Evolutionary conservation across 1,140 invertebrate species (phyloP).

Genomic region (Eufriesea mexicana): DNA sequence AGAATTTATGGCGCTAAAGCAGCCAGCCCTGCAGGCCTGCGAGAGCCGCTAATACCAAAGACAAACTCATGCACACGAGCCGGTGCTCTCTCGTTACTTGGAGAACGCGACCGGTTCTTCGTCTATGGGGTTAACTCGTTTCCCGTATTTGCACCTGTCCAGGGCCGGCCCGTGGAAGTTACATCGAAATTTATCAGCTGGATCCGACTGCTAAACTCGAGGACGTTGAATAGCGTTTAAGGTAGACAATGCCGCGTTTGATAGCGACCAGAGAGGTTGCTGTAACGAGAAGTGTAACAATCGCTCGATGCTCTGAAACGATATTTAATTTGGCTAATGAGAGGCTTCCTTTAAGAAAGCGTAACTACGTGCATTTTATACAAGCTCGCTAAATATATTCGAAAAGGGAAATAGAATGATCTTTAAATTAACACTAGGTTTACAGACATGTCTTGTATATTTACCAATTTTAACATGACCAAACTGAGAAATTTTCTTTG

Average conservation of each 20-base stretch:
- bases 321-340: too few relatives aligned
- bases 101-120: slow-evolving; percentile 55
- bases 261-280: too few relatives aligned
- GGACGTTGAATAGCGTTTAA: slow-evolving; percentile 32
- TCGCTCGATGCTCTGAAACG: not conserved
- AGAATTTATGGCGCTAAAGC: slow-evolving; percentile 75
- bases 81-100: slow-evolving; percentile 32
- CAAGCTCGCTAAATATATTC: too few relatives aligned
- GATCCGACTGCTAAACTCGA: slow-evolving; percentile 47
- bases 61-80: slow-evolving; percentile 71
- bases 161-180: not conserved
- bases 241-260: slow-evolving; percentile 11
- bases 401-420: too few relatives aligned
- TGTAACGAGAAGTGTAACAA: too few relatives aligned
- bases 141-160: slow-evolving; percentile 57
- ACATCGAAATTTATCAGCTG: slow-evolving; percentile 59
- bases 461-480: too few relatives aligned
- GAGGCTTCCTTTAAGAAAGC: too few relatives aligned
- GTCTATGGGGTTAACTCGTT: slow-evolving; percentile 51
- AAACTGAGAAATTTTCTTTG: too few relatives aligned
- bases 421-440: too few relatives aligned
- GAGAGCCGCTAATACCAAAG: slow-evolving; percentile 77
- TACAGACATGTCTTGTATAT: too few relatives aligned
- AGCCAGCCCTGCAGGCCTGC: slow-evolving; percentile 55
- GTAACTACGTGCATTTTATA: too few relatives aligned